Evolutionary conservation across 2,888 invertebrate species (phyloP), one percentile per base, ranked within the genome.

Genomic region (Eustalomyia histrio): DNA sequence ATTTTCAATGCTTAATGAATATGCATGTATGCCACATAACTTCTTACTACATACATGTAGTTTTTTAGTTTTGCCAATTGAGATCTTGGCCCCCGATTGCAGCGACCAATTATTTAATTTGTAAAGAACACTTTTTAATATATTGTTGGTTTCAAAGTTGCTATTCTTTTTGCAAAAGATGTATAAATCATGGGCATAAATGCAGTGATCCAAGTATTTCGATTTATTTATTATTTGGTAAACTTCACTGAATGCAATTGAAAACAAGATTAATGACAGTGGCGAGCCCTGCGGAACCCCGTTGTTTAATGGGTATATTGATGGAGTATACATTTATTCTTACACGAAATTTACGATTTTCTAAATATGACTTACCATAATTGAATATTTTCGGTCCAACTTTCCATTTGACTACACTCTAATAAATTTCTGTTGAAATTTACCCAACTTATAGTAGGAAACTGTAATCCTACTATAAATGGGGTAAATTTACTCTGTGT

Each of bases 141-240:
- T n/a, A n/a, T n/a, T n/a, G n/a, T n/a, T n/a, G n/a, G n/a, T n/a
- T n/a, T n/a, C n/a, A n/a, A n/a, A n/a, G n/a, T n/a, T n/a, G n/a
- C n/a, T n/a, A n/a, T n/a, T n/a, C n/a, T n/a, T n/a, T 57, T 79
- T 76, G n/a, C 60, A 76, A 12, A 79, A 71, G 0, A 82, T 63
- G 12, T 74, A 64, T 7, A 79, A 35, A 43, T 79, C 83, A 33
- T 83, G 79, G 1, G 80, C 75, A 57, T 79, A 73, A 24, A 83
- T 52, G 5, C 74, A 63, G n/a, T n/a, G n/a, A n/a, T n/a, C n/a
- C n/a, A n/a, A n/a, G n/a, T n/a, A n/a, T n/a, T n/a, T n/a, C n/a
- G 57, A 47, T 33, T 43, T 72, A 33, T 17, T 47, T 5, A 81
- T 74, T 17, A 79, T 80, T 16, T 18, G 47, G 9, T 53, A 61